A percentile compares a stretch with the other conserved stretches of the same genome.
These are phyloP conservation scores for Leucoraja erinaceus DNA, from an alignment of 2,113 vertebrate genomes.

Conservation along the genomic window DNA sequence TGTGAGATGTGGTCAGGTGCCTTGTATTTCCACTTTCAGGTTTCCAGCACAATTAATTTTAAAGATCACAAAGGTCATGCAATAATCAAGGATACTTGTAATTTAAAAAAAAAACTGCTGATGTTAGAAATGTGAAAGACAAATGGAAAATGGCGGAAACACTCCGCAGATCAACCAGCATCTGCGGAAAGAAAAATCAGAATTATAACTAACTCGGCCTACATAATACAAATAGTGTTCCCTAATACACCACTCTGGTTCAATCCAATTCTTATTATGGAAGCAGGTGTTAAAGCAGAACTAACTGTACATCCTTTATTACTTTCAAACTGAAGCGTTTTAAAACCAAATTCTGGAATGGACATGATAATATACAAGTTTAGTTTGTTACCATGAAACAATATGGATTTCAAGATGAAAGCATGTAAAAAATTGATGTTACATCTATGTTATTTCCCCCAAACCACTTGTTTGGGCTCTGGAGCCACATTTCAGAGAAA, in stretches of 20 bases:
- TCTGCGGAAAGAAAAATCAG: no score
- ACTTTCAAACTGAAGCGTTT: background rate
- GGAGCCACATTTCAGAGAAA: conserved; percentile 1
- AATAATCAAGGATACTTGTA: no score
- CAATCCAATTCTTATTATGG: no score
- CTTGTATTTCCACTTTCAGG: background rate
- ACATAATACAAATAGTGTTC: no score
- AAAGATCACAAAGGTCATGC: no score
- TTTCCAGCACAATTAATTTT: background rate
- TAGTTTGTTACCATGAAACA: background rate
- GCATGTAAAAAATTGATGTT: background rate
- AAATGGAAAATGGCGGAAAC: no score
- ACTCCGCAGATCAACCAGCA: no score
- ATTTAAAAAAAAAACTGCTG: no score
- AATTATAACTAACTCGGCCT: no score
- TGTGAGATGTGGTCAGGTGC: background rate
- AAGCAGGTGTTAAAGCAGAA: no score
- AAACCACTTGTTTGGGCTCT: background rate
- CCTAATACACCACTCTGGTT: no score
- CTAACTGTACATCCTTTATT: background rate
- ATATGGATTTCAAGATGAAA: background rate
- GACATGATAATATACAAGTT: background rate
- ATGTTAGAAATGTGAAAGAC: no score
- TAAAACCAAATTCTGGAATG: background rate
- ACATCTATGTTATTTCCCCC: background rate